Evolutionary conservation across 2,888 invertebrate genomes (phyloP).

Genomic region (Rhyacophila evoluta): DNA sequence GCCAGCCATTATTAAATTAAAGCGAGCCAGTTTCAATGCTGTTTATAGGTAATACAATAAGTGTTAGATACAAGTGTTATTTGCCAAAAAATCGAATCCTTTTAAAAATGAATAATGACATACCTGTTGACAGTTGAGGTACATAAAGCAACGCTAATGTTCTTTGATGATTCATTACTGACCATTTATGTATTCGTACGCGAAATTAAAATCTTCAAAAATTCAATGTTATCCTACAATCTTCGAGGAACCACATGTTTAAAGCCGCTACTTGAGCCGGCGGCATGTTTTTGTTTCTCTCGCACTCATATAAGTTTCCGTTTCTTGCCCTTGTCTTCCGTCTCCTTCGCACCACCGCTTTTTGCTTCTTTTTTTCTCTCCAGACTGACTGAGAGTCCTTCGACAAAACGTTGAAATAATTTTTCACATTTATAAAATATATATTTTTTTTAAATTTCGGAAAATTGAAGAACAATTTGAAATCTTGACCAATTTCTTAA

Average conservation of each 20-base stretch:
- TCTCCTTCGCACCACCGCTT: constrained; percentile 35
- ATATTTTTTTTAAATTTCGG: neutral
- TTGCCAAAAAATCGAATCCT: no score
- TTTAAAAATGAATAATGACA: no score
- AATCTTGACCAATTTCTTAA: neutral
- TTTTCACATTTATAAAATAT: neutral
- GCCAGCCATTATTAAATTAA: no score
- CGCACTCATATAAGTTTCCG: constrained; percentile 10
- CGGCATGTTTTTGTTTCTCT: constrained; percentile 26
- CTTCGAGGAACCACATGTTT: neutral
- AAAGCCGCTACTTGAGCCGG: constrained; percentile 15
- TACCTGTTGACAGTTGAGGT: no score
- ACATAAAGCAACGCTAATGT: no score
- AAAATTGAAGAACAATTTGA: no score
- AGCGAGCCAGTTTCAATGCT: no score
- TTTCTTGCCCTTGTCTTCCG: constrained; percentile 16
- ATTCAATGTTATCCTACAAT: neutral
- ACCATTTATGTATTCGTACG: no score
- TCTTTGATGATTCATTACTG: no score
- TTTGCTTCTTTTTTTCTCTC: constrained; percentile 51
- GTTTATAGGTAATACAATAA: no score
- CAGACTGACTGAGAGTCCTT: constrained; percentile 46
- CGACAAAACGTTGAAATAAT: constrained; percentile 36
- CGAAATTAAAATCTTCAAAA: no score
- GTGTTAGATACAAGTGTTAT: no score